Evolutionary conservation across 2,888 invertebrate genomes (phyloP), one percentile per base, ranked within the genome.

Genomic region (Galerucella nymphaeae): DNA sequence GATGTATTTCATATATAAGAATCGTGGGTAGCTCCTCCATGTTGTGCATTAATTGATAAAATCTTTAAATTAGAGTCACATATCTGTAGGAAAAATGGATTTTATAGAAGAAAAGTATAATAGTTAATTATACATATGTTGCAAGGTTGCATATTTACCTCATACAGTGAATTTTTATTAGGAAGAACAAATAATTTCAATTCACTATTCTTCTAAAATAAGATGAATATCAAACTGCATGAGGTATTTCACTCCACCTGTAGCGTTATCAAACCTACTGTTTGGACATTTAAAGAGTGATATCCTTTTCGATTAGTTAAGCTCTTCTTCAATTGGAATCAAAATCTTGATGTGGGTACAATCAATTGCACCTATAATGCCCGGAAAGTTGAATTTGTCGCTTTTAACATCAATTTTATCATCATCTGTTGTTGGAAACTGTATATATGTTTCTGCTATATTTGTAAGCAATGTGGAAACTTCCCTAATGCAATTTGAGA

Each of bases 401-500:
- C 45, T 45, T 59, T 68, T 68, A 13, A 68, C 41, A 45, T 45
- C 23, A 45, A 58, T 58, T 50, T 42, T n/a, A 50, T 68, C 38
- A 58, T 61, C 59, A 18, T 68, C 20, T 45, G 59, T 68, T 59
- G 14, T 10, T 23, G 68, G 68, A 55, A 68, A 68, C 57, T 58
- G 30, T 18, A 68, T 59, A 42, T 61, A 68, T 59, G n/a, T 61
- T 16, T 45, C 20, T n/a, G 42, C 23, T 55, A 68, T 48, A 68
- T 68, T 57, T 30, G 61, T 68, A 58, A 59, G 57, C 61, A 68
- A 23, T 59, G 58, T 20, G n/a, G 41, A 45, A 20, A 59, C 50
- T 45, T 66, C 57, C 20, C 18, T 66, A 16, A 72, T 72, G 59
- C 67, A 72, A 63, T 72, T 66, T 18, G 61, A 67, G 14, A 67